Evolutionary conservation across 2,797 vertebrate species (phyloP), one percentile per base, ranked within the genome.

Genomic region (Lepilemur ruficaudatus): DNA sequence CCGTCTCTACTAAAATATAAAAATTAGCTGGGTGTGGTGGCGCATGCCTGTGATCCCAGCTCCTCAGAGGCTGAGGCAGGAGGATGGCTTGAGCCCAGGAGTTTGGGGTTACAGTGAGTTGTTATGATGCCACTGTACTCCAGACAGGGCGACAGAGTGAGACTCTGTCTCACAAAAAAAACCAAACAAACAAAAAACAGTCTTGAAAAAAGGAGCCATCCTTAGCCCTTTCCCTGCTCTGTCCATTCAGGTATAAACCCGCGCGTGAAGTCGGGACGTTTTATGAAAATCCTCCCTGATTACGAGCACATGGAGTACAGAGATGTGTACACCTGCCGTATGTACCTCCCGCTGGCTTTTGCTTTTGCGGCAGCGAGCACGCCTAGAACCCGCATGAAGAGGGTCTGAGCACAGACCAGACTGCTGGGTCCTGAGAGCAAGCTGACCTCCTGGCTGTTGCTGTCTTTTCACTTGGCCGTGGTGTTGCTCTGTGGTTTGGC

Each of bases 271-370:
- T 99, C 99, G 43, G 99, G 99, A 94, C 99, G 99, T 97, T 99
- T 99, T 99, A 99, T 99, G 99, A 99, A 99, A 99, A 99, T 99
- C 97, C 99, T 99, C 89, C 99, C 99, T n/a, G 99, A 99, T 98
- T 99, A 99, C 97, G 99, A 99, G 98, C 99, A 99, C 98, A 99
- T 99, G 99, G 99, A 99, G 97, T 99, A 99, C 99, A 99, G 98
- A 99, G 99, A 99, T 97, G 98, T 99, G 96, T 99, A 99, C 98
- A 98, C 99, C 98, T 99, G 99, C 99, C 98, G 99, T 99, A 99
- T 98, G 99, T 99, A 99, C 99, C 97, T 95, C 59, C 97, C 55
- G 85, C 90, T 83, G 89, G 79, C 91, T 88, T 79, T 80, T 32
- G 98, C 98, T 98, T 75, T 28, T 22, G 88, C 4, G 5, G 85